A percentile compares a stretch with the other conserved stretches of the same genome.
phyloP scores from a whole-genome alignment of 2,113 vertebrate genomes.

The Trogon melanurus region DNA sequence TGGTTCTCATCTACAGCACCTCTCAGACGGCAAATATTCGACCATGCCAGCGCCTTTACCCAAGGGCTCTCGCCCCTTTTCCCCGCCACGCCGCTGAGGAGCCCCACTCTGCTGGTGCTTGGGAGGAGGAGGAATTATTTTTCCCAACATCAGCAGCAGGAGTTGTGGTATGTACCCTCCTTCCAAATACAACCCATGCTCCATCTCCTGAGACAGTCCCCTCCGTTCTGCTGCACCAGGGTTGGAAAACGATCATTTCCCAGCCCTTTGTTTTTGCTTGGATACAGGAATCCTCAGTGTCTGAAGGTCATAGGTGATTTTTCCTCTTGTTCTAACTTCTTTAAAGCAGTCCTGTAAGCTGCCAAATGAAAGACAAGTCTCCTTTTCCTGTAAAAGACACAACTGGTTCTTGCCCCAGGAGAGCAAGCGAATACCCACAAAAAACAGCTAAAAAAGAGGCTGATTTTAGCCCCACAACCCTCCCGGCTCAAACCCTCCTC shows the following conservation, averaged over 20 bases:
- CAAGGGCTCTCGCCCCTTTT: no score
- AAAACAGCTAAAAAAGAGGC: background rate
- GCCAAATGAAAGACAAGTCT: no score
- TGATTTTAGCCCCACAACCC: background rate
- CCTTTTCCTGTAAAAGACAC: background rate
- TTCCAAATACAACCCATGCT: background rate
- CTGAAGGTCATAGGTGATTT: no score
- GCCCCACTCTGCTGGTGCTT: background rate
- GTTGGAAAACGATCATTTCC: background rate
- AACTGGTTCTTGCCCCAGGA: background rate
- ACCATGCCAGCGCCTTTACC: background rate
- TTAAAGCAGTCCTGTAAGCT: no score
- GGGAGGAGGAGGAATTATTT: background rate
- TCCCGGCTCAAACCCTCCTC: background rate
- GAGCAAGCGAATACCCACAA: no score
- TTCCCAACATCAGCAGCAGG: background rate
- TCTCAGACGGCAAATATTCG: accelerated
- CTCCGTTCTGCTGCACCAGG: accelerated
- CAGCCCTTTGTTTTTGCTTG: background rate
- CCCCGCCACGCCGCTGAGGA: no score
- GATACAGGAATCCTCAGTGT: background rate
- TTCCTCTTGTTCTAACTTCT: background rate
- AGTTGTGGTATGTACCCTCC: background rate
- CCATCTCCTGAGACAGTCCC: no score
- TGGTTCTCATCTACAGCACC: accelerated